These are phyloP conservation scores for Etheostoma nigrum DNA, from an alignment of 2,797 vertebrate species.

Conservation along the genomic window DNA sequence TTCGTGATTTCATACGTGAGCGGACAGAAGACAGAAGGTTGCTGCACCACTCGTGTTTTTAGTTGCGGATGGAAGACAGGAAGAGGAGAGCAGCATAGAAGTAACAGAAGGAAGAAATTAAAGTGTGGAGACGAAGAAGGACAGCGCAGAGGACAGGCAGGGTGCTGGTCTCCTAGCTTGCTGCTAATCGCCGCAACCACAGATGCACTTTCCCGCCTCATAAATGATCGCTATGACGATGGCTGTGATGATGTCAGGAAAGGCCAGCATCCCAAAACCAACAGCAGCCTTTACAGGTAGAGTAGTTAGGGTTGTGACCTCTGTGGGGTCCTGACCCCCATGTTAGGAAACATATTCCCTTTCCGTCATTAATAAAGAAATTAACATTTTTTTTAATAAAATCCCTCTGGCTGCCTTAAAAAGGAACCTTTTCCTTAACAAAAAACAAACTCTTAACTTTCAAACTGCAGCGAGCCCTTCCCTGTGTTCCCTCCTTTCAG, in stretches of 20 bases:
- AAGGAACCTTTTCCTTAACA: neutral
- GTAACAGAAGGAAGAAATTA: conserved; percentile 4
- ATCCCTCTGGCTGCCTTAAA: neutral
- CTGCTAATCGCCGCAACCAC: conserved; percentile 65
- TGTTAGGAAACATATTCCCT: neutral
- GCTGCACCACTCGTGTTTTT: neutral
- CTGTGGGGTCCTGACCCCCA: neutral
- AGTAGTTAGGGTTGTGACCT: neutral
- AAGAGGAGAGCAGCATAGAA: neutral
- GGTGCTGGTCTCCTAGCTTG: conserved; percentile 45
- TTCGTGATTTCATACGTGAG: neutral
- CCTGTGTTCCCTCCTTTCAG: neutral
- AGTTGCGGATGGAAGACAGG: neutral
- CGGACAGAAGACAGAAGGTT: neutral
- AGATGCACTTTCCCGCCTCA: conserved; percentile 75
- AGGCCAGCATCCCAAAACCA: conserved; percentile 58
- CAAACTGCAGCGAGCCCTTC: conserved; percentile 2
- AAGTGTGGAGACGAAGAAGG: conserved; percentile 18
- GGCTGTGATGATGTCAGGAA: conserved; percentile 72
- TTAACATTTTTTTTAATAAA: neutral
- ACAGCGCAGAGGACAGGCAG: conserved; percentile 29
- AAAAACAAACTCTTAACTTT: conserved; percentile 20
- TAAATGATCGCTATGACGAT: conserved; percentile 76
- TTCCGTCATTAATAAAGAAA: neutral
- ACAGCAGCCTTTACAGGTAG: conserved; percentile 17